phyloP scores from a whole-genome alignment of 2,113 vertebrate species.

The Osmerus eperlanus region DNA sequence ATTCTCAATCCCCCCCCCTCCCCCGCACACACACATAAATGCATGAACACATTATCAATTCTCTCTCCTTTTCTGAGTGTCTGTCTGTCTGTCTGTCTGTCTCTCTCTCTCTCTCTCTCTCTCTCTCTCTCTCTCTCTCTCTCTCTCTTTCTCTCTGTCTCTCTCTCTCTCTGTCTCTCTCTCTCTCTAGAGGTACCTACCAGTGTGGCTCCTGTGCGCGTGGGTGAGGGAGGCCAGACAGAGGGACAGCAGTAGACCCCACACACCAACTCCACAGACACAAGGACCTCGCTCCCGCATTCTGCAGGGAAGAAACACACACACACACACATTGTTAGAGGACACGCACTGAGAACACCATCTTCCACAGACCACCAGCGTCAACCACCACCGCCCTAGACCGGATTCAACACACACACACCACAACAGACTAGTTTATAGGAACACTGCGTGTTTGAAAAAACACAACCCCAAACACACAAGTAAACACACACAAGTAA shows the following conservation, averaged over 20 bases:
- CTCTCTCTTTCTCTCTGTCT: too few relatives aligned
- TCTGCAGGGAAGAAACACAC: slow-evolving; percentile 61
- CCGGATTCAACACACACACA: neutral
- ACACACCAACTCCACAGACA: slow-evolving; percentile 73
- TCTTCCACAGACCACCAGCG: too few relatives aligned
- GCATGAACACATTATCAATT: too few relatives aligned
- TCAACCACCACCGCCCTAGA: too few relatives aligned
- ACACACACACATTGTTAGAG: slow-evolving; percentile 12
- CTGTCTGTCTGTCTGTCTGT: neutral
- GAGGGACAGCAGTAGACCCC: slow-evolving; percentile 83
- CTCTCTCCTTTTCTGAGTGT: neutral
- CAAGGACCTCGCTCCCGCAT: slow-evolving; percentile 81
- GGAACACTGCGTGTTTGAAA: neutral
- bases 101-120: too few relatives aligned
- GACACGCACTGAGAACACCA: neutral
- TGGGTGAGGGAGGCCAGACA: slow-evolving; percentile 82
- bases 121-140: too few relatives aligned
- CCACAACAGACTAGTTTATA: too few relatives aligned
- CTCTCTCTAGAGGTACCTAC: slow-evolving; percentile 59
- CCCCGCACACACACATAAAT: too few relatives aligned
- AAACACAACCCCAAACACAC: neutral
- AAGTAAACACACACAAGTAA: too few relatives aligned
- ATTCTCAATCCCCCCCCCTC: too few relatives aligned
- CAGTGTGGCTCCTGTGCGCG: slow-evolving; percentile 83
- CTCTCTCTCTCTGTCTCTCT: too few relatives aligned